These are phyloP conservation scores for Otus scops DNA, from an alignment of 2,797 vertebrate genomes.

Conservation along the genomic window DNA sequence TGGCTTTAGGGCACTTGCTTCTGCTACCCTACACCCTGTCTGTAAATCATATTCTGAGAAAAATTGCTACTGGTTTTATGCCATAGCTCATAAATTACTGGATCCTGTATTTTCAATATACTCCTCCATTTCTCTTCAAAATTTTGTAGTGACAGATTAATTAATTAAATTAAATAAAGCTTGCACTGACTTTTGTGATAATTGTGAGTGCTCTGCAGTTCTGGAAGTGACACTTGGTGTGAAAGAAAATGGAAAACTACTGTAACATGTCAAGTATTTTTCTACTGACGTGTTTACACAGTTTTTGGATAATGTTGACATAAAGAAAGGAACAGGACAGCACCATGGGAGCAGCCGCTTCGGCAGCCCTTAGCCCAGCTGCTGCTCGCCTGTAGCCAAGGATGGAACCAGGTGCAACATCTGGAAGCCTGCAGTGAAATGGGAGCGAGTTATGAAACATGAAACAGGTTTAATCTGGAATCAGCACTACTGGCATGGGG, in stretches of 20 bases:
- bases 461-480: neutral
- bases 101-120: neutral
- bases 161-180: neutral
- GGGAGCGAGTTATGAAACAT: neutral
- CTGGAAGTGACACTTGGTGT: neutral
- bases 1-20: neutral
- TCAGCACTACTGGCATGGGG: neutral
- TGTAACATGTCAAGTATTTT: neutral
- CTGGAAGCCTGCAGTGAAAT: neutral
- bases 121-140: neutral
- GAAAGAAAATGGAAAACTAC: neutral
- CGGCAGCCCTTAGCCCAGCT: neutral
- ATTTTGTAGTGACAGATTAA: neutral
- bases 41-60: neutral
- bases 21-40: neutral
- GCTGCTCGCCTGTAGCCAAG: neutral
- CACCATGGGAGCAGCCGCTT: neutral
- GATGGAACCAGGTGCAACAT: neutral
- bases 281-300: neutral
- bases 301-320: neutral
- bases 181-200: neutral
- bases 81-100: neutral
- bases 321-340: neutral
- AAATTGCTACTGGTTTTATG: neutral
- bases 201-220: neutral